Base-by-base conservation (phyloP, 1,140 invertebrate genomes). In the Lordiphosa collinella region DNA sequence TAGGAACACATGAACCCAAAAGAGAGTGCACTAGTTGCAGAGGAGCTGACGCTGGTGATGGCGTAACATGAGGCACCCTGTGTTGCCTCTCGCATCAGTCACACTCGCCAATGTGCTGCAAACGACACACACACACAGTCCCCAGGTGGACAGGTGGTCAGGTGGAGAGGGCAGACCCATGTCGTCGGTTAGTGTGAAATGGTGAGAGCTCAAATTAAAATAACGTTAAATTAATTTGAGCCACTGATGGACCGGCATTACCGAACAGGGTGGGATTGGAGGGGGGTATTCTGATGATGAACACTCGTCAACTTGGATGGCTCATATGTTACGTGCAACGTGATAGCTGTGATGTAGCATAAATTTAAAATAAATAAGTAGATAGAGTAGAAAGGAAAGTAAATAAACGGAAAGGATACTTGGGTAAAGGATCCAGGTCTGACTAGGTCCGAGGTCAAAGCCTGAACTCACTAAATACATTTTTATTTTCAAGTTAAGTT, bases 161-260 rank as follows among this genome's bases (percentile, higher is more conserved):
- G 13, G 12, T n/a, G 10, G 44, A n/a, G 12, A 32, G 44, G 25
- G 11, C 34, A 31, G 22, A 44, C 25, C 25, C 25, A 54, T 63
- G 49, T 36, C 63, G 46, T 53, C 48, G 40, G 62, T 56, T 52
- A 48, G 51, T 61, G 41, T 36, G 56, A 35, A 50, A 51, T 38
- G 41, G 36, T 48, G 44, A 50, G n/a, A 65, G 66, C 71, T 76
- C 71, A 67, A 82, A 84, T 82, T 82, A 84, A 82, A 84, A 82
- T 76, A 82, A 80, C 72, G 71, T 84, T 76, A 76, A 82, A 84
- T 76, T 84, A 82, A 82, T 82, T 84, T 74, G 76, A 82, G 78
- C 55, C 41, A 72, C 58, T 61, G 53, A 63, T 69, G 70, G 73
- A 62, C 56, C 49, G 38, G 38, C 73, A 75, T 64, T 64, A 75